These are phyloP conservation scores for Brachyptera putata DNA, from an alignment of 2,888 invertebrate species.

Conservation along the genomic window DNA sequence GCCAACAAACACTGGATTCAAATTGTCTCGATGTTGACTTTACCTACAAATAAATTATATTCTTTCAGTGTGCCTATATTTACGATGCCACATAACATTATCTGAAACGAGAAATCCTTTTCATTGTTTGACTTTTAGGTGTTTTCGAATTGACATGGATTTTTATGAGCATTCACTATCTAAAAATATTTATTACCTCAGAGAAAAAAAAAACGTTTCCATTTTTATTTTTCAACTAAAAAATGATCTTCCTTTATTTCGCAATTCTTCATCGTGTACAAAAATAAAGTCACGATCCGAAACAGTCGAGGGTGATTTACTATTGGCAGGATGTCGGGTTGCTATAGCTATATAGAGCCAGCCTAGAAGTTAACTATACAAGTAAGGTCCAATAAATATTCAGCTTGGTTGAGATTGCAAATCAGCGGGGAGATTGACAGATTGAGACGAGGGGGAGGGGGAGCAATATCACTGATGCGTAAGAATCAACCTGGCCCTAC, in stretches of 20 bases:
- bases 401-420: constrained; percentile 19
- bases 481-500: background rate
- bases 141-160: constrained; percentile 6
- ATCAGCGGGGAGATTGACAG: constrained; percentile 20
- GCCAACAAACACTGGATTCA: no score
- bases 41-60: background rate
- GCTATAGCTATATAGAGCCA: no score
- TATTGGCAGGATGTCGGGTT: background rate
- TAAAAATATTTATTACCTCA: background rate
- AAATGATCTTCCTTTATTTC: constrained; percentile 11
- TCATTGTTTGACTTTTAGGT: constrained; percentile 13
- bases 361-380: constrained; percentile 4
- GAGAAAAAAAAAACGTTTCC: background rate
- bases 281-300: constrained; percentile 7
- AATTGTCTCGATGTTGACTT: background rate
- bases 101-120: background rate
- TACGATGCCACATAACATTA: background rate
- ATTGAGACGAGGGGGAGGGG: background rate
- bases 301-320: background rate
- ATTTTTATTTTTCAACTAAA: constrained; percentile 7
- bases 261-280: background rate
- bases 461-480: background rate
- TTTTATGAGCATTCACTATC: constrained; percentile 5
- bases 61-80: background rate
- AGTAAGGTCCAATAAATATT: constrained; percentile 16